These are phyloP conservation scores for Alaudala cheleensis DNA, from an alignment of 2,113 vertebrate species.

Conservation along the genomic window DNA sequence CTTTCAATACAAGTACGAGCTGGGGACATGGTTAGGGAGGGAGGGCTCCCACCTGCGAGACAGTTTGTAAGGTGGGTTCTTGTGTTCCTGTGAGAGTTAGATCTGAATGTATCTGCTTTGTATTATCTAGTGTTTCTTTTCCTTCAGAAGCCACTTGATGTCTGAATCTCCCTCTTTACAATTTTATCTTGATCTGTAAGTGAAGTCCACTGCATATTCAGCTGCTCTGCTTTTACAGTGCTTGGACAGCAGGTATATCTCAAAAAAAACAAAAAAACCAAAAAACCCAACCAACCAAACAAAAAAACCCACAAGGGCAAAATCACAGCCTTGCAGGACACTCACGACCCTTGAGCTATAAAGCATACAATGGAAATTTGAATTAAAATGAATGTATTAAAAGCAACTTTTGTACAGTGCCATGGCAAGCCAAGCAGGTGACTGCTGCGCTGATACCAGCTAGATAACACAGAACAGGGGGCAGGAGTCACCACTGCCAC, in stretches of 20 bases:
- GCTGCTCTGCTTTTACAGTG: conserved; percentile 47
- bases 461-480: background rate
- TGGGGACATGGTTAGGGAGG: background rate
- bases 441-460: background rate
- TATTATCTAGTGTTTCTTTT: background rate
- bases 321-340: background rate
- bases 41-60: background rate
- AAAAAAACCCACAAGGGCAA: background rate
- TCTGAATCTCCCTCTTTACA: conserved; percentile 42
- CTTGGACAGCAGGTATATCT: background rate
- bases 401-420: background rate
- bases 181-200: conserved; percentile 31
- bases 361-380: background rate
- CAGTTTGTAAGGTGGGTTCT: background rate
- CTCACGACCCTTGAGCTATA: background rate
- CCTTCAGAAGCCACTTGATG: conserved; percentile 16
- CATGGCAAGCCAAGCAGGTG: background rate
- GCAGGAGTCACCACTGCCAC: background rate
- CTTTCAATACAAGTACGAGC: background rate
- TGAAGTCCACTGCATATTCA: background rate
- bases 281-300: accelerated
- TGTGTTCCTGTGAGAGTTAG: background rate
- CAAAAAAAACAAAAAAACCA: background rate
- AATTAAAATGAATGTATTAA: background rate
- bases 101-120: background rate